Conservation (phyloP, 2,888 invertebrate genomes). For the Synergus japonicus region DNA sequence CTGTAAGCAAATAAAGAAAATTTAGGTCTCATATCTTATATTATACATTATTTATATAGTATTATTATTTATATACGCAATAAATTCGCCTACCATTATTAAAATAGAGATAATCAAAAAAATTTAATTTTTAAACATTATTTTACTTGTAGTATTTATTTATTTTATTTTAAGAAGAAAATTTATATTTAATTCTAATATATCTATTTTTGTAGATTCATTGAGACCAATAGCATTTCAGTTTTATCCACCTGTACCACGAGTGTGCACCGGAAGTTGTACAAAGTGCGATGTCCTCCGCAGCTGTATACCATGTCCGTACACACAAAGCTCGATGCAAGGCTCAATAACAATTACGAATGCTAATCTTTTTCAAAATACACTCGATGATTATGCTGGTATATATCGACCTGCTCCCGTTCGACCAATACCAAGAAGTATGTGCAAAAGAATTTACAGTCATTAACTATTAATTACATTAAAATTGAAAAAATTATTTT, state of each 20-base stretch:
- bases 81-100: too few species aligned
- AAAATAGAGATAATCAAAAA: too few species aligned
- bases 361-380: slow-evolving; percentile 46
- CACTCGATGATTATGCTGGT: slow-evolving; percentile 62
- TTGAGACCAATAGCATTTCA: slow-evolving; percentile 60
- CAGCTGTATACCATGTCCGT: slow-evolving; percentile 56
- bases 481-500: too few species aligned
- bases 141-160: neutral
- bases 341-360: slow-evolving; percentile 45
- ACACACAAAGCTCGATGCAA: slow-evolving; percentile 38
- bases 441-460: slow-evolving; percentile 45
- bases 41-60: too few species aligned
- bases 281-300: slow-evolving; percentile 61
- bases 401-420: slow-evolving; percentile 67
- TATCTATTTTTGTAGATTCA: slow-evolving; percentile 52
- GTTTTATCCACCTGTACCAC: slow-evolving; percentile 56
- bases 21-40: too few species aligned
- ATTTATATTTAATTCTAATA: too few species aligned
- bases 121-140: neutral
- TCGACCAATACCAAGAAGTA: slow-evolving; percentile 69
- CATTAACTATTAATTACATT: too few species aligned
- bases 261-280: slow-evolving; percentile 64
- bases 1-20: too few species aligned
- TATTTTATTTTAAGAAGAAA: neutral
- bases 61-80: too few species aligned